Evolutionary conservation across 2,888 invertebrate genomes (phyloP).

Genomic region (Protodeltote pygarga): DNA sequence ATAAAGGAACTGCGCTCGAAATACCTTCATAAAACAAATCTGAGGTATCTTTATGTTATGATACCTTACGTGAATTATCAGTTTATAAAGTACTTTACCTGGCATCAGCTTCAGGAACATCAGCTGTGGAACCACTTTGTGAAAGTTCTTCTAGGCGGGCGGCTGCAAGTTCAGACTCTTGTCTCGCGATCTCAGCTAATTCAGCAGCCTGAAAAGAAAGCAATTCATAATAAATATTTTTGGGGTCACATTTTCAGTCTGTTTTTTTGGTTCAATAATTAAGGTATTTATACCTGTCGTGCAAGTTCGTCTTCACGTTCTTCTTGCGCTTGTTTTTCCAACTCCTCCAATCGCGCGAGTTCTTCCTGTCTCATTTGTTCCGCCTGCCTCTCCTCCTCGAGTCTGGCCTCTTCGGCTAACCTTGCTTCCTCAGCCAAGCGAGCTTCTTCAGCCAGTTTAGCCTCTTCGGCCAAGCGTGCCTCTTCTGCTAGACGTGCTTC

Average conservation of each 20-base stretch:
- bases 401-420: constrained; percentile 73
- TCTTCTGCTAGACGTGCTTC: constrained; percentile 82
- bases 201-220: constrained; percentile 86
- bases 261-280: no score
- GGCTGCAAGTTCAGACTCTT: constrained; percentile 87
- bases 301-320: constrained; percentile 90
- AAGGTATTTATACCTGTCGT: constrained; percentile 79
- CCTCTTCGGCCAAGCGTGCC: constrained; percentile 78
- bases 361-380: constrained; percentile 87
- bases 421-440: constrained; percentile 60
- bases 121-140: constrained; percentile 74
- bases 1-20: no score
- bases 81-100: constrained; percentile 52
- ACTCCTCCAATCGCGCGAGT: constrained; percentile 85
- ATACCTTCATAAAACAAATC: no score
- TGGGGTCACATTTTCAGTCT: no score
- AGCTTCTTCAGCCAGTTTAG: constrained; percentile 67
- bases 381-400: constrained; percentile 77
- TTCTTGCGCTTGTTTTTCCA: constrained; percentile 88
- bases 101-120: constrained; percentile 71
- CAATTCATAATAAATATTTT: no score
- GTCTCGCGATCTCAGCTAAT: constrained; percentile 88
- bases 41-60: no score
- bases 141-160: constrained; percentile 87
- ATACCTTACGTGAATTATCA: no score